phyloP scores from a whole-genome alignment of 2,113 vertebrate genomes.

The Platichthys stellatus region DNA sequence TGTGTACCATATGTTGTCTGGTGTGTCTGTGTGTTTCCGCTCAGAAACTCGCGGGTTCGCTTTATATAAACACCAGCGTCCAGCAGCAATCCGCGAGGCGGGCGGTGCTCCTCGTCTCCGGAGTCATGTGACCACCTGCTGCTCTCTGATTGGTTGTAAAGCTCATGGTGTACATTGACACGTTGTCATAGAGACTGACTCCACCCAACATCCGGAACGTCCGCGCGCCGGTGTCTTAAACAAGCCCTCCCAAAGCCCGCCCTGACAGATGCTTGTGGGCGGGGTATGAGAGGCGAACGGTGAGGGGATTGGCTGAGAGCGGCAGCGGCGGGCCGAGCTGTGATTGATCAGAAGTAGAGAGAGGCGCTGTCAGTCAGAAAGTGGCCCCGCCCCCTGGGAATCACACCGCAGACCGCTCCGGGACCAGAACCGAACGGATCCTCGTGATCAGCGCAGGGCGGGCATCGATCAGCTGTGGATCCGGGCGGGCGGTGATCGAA shows the following conservation, averaged over 20 bases:
- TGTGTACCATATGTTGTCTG: not conserved
- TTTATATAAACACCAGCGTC: not conserved
- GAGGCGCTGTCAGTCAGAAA: constrained; percentile 34
- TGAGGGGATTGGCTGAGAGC: constrained; percentile 6
- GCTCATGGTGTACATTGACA: constrained; percentile 47
- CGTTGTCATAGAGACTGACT: constrained; percentile 64
- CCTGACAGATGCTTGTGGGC: constrained; percentile 8
- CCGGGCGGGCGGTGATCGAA: not conserved
- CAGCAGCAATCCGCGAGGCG: not conserved
- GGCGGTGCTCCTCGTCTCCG: constrained; percentile 67
- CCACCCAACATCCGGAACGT: not conserved
- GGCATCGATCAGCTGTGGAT: not conserved
- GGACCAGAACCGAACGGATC: constrained; percentile 38
- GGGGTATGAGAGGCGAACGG: not conserved
- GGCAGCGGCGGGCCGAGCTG: constrained; percentile 12
- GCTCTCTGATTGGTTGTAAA: not conserved
- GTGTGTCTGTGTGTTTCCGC: constrained; percentile 26
- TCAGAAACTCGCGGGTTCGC: constrained; percentile 59
- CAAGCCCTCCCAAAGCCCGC: constrained; percentile 40
- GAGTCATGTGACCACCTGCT: constrained; percentile 30
- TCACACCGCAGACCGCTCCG: constrained; percentile 39
- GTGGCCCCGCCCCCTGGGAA: constrained; percentile 23
- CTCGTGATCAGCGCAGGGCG: not conserved
- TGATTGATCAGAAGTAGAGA: constrained; percentile 65
- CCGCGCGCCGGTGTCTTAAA: fast-evolving